Conservation (phyloP, 2,113 vertebrate species). For the Chitala chitala region DNA sequence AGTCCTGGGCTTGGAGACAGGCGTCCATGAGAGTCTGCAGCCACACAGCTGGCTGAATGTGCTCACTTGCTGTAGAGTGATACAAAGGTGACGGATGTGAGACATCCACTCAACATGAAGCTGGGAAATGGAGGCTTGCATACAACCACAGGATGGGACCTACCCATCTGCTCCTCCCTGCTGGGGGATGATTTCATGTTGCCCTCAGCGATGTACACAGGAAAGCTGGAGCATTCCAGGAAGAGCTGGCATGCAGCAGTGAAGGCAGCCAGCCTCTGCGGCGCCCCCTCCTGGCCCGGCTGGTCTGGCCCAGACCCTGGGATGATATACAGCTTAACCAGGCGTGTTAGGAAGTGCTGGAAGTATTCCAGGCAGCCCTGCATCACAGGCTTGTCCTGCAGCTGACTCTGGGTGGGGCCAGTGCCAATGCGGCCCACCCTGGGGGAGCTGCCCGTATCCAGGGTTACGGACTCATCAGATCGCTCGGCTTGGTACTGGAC, state of each 20-base stretch:
- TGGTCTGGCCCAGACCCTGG: conserved; percentile 49
- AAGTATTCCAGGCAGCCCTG: conserved; percentile 93
- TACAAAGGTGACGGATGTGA: neutral
- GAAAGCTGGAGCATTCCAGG: conserved; percentile 96
- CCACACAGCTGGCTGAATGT: conserved; percentile 78
- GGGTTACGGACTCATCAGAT: conserved; percentile 67
- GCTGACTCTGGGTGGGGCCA: conserved; percentile 52
- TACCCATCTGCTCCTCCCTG: conserved; percentile 69
- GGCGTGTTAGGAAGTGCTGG: conserved; percentile 85
- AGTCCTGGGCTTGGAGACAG: conserved; percentile 77
- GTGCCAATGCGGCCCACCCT: conserved; percentile 44
- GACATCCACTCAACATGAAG: neutral
- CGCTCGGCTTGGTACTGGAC: conserved; percentile 83
- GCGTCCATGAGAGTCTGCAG: conserved; percentile 91
- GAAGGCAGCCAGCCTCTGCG: conserved; percentile 77
- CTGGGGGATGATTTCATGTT: conserved; percentile 76
- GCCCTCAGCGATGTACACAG: conserved; percentile 93
- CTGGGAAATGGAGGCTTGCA: neutral
- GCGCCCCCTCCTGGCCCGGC: conserved; percentile 41
- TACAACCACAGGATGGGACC: neutral
- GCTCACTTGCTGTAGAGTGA: conserved; percentile 69
- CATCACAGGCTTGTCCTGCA: conserved; percentile 87
- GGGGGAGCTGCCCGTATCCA: conserved; percentile 61
- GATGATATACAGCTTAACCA: conserved; percentile 81
- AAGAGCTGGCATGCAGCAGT: conserved; percentile 94